Percentiles rank a stretch among this genome's conserved stretches.
phyloP scores from a whole-genome alignment of 2,888 invertebrate species.

The Deroplatys truncata region DNA sequence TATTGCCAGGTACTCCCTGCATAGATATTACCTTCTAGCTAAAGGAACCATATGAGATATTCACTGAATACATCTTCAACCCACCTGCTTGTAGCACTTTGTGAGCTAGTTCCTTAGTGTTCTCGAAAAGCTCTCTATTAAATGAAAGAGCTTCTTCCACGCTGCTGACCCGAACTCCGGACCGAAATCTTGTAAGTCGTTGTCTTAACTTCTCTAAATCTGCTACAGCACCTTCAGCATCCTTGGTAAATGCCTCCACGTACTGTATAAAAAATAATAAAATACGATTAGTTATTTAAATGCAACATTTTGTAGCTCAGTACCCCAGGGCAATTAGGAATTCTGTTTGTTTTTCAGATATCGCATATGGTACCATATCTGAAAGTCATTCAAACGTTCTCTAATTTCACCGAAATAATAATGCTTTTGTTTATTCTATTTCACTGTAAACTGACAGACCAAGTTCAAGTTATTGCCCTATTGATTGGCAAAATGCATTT shows the following conservation, averaged over 20 bases:
- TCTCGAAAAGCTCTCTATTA: conserved; percentile 49
- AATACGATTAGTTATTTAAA: too few relatives aligned
- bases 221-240: conserved; percentile 54
- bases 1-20: too few relatives aligned
- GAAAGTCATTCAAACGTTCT: too few relatives aligned
- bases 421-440: too few relatives aligned
- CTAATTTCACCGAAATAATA: too few relatives aligned
- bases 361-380: too few relatives aligned
- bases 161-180: conserved; percentile 51
- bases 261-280: conserved; percentile 46
- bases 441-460: too few relatives aligned
- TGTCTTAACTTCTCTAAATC: conserved; percentile 60
- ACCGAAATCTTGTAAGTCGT: conserved; percentile 52
- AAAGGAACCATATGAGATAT: background rate
- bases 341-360: too few relatives aligned
- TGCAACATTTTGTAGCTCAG: too few relatives aligned
- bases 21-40: background rate
- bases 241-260: conserved; percentile 63
- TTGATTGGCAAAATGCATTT: too few relatives aligned
- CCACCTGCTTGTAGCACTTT: conserved; percentile 33
- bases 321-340: too few relatives aligned
- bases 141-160: conserved; percentile 54
- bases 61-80: background rate
- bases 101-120: conserved; percentile 30
- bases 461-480: too few relatives aligned